phyloP scores from a whole-genome alignment of 2,797 vertebrate species.

The Acropternis orthonyx region DNA sequence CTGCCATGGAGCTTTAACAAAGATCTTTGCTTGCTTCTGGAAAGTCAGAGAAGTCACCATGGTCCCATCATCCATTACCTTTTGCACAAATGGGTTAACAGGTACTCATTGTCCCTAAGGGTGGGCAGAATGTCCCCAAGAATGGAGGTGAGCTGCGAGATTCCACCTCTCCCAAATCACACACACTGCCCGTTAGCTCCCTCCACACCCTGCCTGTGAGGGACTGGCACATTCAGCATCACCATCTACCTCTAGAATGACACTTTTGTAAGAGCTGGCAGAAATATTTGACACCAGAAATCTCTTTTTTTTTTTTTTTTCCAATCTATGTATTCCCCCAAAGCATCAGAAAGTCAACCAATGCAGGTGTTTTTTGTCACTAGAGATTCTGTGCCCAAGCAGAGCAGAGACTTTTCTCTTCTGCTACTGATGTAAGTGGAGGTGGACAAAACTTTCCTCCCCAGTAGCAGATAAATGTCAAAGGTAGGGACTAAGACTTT shows the following conservation, averaged over 20 bases:
- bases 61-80: background rate
- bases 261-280: rapidly evolving
- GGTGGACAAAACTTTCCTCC: background rate
- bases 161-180: background rate
- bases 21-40: background rate
- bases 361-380: background rate
- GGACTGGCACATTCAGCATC: background rate
- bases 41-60: background rate
- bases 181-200: background rate
- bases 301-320: background rate
- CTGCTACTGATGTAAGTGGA: background rate
- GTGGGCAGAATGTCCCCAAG: background rate
- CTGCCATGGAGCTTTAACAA: background rate
- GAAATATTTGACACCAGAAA: background rate
- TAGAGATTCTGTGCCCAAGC: background rate
- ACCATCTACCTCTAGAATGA: background rate
- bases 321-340: background rate
- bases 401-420: background rate
- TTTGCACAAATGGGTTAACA: background rate
- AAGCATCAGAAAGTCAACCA: background rate
- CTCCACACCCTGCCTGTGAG: background rate
- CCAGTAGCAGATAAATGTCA: background rate
- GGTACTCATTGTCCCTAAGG: background rate
- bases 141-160: background rate
- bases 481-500: background rate